phyloP scores from a whole-genome alignment of 2,888 invertebrate species.

The Spialia ferax region DNA sequence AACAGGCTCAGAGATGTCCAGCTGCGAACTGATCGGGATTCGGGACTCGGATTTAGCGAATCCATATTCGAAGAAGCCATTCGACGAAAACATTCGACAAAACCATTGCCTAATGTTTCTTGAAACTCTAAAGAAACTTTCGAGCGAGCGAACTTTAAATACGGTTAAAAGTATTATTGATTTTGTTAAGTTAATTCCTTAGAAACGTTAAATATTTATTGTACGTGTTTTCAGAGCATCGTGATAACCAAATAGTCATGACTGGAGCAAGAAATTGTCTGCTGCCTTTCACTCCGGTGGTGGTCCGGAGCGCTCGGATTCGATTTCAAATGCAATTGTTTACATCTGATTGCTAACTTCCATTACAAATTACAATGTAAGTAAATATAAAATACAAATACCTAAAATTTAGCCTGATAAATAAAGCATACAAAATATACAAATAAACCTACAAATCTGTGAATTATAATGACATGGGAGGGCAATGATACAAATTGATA shows the following conservation, averaged over 20 bases:
- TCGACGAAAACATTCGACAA: background rate
- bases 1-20: constrained; percentile 58
- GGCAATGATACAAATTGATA: too few relatives aligned
- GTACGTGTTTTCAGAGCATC: background rate
- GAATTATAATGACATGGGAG: too few relatives aligned
- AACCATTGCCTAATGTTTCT: background rate
- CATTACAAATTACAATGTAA: background rate
- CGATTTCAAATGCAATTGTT: background rate
- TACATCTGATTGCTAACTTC: background rate
- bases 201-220: background rate
- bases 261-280: background rate
- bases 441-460: too few relatives aligned
- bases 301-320: background rate
- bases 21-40: constrained; percentile 41
- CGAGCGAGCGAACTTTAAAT: background rate
- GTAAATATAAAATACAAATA: too few relatives aligned
- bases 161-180: background rate
- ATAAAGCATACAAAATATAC: too few relatives aligned
- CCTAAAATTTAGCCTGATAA: too few relatives aligned
- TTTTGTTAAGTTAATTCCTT: background rate
- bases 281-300: constrained; percentile 1
- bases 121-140: background rate
- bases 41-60: constrained; percentile 27
- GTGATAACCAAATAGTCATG: constrained; percentile 5
- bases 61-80: constrained; percentile 4